Conservation (phyloP, 2,888 invertebrate species). For the Tetragonisca angustula region DNA sequence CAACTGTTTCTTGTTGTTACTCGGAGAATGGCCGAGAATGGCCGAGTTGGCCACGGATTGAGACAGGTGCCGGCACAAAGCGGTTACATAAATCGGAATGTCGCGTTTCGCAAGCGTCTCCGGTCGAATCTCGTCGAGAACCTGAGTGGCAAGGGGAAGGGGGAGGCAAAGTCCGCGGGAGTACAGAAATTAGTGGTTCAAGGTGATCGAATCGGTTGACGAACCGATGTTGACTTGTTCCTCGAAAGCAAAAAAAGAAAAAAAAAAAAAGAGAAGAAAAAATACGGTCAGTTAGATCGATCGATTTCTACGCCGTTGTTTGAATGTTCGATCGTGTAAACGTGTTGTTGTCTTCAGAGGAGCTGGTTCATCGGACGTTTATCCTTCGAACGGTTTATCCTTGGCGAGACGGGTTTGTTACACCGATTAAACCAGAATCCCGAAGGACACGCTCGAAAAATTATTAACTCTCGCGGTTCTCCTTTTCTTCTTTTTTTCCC, state of each 20-base stretch:
- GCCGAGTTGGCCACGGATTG: background rate
- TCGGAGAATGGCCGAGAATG: background rate
- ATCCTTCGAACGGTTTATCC: background rate
- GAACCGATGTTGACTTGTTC: background rate
- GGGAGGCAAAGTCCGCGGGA: conserved; percentile 12
- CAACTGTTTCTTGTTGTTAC: background rate
- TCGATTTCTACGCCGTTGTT: background rate
- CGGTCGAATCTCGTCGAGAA: conserved; percentile 3
- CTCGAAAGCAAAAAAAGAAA: background rate
- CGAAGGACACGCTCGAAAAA: background rate
- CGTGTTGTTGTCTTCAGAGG: no score
- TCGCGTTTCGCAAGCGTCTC: conserved; percentile 31
- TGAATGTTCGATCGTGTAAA: background rate
- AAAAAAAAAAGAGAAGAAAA: background rate
- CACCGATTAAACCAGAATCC: background rate
- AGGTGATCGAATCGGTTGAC: conserved; percentile 1
- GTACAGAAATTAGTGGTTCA: conserved; percentile 9
- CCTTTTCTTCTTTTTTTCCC: no score
- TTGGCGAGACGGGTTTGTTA: background rate
- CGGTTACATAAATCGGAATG: conserved; percentile 25
- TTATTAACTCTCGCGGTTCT: background rate
- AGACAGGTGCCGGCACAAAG: background rate
- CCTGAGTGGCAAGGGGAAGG: no score
- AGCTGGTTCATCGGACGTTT: background rate
- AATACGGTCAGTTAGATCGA: background rate